Conservation (phyloP, 2,113 vertebrate genomes). For the Xiphophorus couchianus region DNA sequence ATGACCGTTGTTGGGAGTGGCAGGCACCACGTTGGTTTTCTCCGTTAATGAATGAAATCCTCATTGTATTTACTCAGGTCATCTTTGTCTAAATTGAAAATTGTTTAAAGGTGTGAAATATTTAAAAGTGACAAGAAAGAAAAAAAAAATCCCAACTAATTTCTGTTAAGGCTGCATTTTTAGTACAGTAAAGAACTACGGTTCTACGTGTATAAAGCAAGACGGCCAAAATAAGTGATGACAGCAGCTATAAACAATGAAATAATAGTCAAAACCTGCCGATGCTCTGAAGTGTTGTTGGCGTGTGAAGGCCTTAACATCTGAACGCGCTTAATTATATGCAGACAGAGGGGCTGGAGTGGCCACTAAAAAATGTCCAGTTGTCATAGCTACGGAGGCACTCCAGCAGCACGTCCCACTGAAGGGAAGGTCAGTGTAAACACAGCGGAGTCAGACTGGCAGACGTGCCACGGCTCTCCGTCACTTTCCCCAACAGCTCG, state of each 20-base stretch:
- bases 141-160: no score
- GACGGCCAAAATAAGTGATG: background rate
- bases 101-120: no score
- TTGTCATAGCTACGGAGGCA: slow-evolving; percentile 61
- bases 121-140: no score
- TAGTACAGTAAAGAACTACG: no score
- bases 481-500: slow-evolving; percentile 13
- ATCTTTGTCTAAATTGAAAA: no score
- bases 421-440: slow-evolving; percentile 60
- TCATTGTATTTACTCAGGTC: no score
- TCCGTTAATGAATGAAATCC: no score
- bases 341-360: slow-evolving; percentile 44
- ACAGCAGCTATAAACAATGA: background rate
- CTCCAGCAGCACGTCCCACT: slow-evolving; percentile 46
- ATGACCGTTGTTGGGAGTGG: no score
- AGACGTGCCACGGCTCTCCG: slow-evolving; percentile 27
- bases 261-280: background rate
- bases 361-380: slow-evolving; percentile 53
- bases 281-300: slow-evolving; percentile 23
- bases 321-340: slow-evolving; percentile 49
- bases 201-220: background rate
- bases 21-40: no score
- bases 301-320: slow-evolving; percentile 24
- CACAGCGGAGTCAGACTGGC: slow-evolving; percentile 51
- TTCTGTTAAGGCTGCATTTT: no score